phyloP scores from a whole-genome alignment of 2,888 invertebrate species.

The Acleris laterana region DNA sequence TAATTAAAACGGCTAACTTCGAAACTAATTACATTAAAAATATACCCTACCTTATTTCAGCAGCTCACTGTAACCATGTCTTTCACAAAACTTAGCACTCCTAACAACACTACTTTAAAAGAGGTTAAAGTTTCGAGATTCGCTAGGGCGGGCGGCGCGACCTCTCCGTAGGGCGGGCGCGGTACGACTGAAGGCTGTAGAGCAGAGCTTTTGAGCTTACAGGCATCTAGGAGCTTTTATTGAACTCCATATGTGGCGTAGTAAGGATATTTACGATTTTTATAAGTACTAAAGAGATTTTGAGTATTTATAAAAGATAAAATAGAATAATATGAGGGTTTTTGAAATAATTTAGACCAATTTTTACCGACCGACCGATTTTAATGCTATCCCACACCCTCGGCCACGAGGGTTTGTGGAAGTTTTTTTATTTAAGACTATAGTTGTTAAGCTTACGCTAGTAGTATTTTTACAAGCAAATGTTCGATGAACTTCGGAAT shows the following conservation, averaged over 20 bases:
- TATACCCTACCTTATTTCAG: constrained; percentile 13
- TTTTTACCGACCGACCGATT: too few relatives aligned
- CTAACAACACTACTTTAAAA: background rate
- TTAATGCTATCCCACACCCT: too few relatives aligned
- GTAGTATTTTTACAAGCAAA: too few relatives aligned
- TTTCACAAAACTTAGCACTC: constrained; percentile 6
- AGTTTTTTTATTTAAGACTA: too few relatives aligned
- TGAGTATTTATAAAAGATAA: too few relatives aligned
- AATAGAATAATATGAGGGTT: too few relatives aligned
- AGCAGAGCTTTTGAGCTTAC: background rate
- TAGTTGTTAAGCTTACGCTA: too few relatives aligned
- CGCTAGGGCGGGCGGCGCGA: constrained; percentile 3
- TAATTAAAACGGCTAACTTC: background rate
- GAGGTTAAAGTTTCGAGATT: constrained; percentile 6
- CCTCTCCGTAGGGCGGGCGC: constrained; percentile 2
- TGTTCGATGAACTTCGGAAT: too few relatives aligned
- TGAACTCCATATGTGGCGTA: background rate
- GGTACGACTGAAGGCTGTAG: constrained; percentile 2
- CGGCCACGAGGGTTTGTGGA: too few relatives aligned
- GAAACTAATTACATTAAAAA: background rate
- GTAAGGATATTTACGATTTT: too few relatives aligned
- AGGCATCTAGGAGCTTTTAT: background rate
- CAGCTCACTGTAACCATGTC: background rate
- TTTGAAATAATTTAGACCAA: too few relatives aligned
- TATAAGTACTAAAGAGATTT: too few relatives aligned